Conservation (phyloP, 1,140 invertebrate species). For the Trissolcus basalis region DNA sequence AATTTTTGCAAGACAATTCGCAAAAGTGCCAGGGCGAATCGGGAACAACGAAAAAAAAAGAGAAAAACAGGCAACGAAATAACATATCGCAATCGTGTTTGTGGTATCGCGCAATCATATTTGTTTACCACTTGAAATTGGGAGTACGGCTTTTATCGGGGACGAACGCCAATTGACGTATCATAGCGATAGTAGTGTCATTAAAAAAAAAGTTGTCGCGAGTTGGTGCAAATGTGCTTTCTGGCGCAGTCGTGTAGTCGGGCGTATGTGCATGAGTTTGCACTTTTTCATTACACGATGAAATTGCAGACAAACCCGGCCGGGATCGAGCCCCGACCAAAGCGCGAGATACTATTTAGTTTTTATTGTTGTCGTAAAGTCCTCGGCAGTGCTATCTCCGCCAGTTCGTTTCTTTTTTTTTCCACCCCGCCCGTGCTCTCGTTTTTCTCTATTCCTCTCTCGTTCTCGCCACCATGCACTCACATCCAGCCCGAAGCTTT, state of each 20-base stretch:
- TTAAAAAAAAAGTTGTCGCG: constrained; percentile 41
- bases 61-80: no score
- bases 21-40: no score
- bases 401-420: constrained; percentile 26
- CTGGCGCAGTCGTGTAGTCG: neutral
- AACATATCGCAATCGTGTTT: constrained; percentile 6
- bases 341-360: constrained; percentile 64
- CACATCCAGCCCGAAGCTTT: constrained; percentile 36
- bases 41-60: no score
- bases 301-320: constrained; percentile 59
- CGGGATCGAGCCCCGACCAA: constrained; percentile 50
- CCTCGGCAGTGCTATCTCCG: constrained; percentile 41
- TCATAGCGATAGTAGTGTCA: constrained; percentile 31
- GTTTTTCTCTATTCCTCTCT: constrained; percentile 11
- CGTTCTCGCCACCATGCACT: neutral
- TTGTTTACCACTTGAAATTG: constrained; percentile 39
- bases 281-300: constrained; percentile 60
- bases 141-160: constrained; percentile 36
- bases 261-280: constrained; percentile 6
- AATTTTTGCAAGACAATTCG: no score
- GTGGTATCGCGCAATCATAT: constrained; percentile 30
- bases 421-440: constrained; percentile 1
- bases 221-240: constrained; percentile 28
- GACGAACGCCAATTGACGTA: constrained; percentile 38
- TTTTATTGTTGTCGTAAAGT: constrained; percentile 68